Evolutionary conservation across 2,888 invertebrate species (phyloP), one percentile per base, ranked within the genome.

Genomic region (Mesoligia furuncula): DNA sequence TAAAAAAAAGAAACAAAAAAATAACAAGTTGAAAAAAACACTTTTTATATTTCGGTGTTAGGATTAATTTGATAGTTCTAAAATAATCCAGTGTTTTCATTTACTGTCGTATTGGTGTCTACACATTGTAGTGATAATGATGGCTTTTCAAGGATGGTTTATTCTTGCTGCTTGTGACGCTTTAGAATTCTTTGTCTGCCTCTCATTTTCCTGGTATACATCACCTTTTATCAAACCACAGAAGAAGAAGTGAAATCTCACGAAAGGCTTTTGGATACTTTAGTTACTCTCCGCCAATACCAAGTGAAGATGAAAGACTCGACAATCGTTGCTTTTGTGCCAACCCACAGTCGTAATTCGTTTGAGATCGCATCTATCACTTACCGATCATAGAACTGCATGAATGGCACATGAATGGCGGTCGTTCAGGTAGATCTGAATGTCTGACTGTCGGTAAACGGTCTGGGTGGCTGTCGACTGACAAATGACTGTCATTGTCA

Each of bases 401-500:
- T 77, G 74, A 77, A 85, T 71, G 39, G 20, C 31, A 42, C 51
- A 61, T 71, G 72, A 81, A 81, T 84, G 62, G 65, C 66, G 65
- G 59, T 83, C 77, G 61, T 62, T 73, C 77, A 77, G 80, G 83
- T 75, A 51, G 72, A 74, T 76, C 70, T 76, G 82, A 84, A 81
- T 75, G 66, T 77, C 77, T 81, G 87, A 88, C 88, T 89, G 82
- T 87, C 85, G 88, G 87, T 91, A 90, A 91, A 89, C 90, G 92
- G 89, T 84, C 80, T 80, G 74, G 82, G 74, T 6, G 69, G 77
- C 73, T 69, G 64, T 79, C 87, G 83, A 42, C 85, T 65, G 85
- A 68, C 85, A 90, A 92, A 91, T 90, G 74, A 89, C 88, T 71
- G 87, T 84, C 90, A 92, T 91, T 92, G 90, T 87, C 75, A 48